Evolutionary conservation across 1,140 invertebrate genomes (phyloP), one percentile per base, ranked within the genome.

Genomic region (Zelostemma sp.): DNA sequence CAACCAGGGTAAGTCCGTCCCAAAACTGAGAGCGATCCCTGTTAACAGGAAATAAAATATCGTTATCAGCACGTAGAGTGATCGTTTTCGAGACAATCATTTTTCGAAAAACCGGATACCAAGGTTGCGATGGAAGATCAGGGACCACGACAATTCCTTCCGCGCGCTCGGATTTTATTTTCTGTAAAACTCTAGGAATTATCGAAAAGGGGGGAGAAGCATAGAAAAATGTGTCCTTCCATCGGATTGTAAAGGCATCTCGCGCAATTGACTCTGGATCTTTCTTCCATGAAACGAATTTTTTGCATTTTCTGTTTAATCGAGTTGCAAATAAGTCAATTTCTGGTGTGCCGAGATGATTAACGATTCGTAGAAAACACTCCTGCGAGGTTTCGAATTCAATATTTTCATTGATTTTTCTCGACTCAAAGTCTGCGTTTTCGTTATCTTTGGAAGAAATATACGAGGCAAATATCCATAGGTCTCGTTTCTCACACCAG

Each of bases 291-390:
- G 69, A 72, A 11, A 59, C 35, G 43, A 58, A 66, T 12, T 33
- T 43, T 19, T 61, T 9, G 35, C 71, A 69, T 50, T 69, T 73
- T 12, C 12, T 31, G 58, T 75, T 75, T 43, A 21, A 43, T 35
- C 54, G 6, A 35, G 57, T 59, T 21, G 73, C 73, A 57, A 75
- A 76, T n/a, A 76, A 45, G 41, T 76, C 70, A 25, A 76, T 68
- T 28, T 60, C 21, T 9, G 33, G 33, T 9, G 2, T 35, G 3
- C 33, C 33, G n/a, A 35, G 11, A 1, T 35, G 1, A 9, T 35
- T 1, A 35, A 9, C 11, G 33, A 35, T 35, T n/a, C 2, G 2
- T 2, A 9, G 1, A 35, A 35, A 35, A 2, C 33, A 1, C 11
- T n/a, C n/a, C n/a, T 9, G 11, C 11, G 33, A 11, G 2, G 11